These are phyloP conservation scores for Squalus acanthias DNA, from an alignment of 2,797 vertebrate genomes.

Conservation along the genomic window DNA sequence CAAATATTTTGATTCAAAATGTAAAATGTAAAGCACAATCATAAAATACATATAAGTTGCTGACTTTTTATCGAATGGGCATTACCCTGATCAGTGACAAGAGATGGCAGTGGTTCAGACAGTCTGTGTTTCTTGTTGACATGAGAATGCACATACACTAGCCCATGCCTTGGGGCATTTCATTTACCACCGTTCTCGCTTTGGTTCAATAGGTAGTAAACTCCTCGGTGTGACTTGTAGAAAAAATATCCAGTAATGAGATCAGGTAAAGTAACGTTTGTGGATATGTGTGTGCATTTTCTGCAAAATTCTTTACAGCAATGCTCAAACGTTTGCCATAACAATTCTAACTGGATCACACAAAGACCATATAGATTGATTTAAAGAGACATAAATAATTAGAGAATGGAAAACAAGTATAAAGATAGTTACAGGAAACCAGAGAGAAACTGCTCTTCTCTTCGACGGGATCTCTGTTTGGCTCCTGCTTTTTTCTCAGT, in stretches of 20 bases:
- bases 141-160: background rate
- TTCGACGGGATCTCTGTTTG: too few relatives aligned
- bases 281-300: background rate
- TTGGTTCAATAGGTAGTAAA: background rate
- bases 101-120: background rate
- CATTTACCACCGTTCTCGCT: background rate
- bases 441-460: too few relatives aligned
- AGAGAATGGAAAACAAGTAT: background rate
- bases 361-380: background rate
- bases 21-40: background rate
- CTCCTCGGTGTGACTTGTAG: background rate
- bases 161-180: background rate
- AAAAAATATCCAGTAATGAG: background rate
- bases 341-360: background rate
- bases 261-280: background rate
- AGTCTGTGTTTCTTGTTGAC: background rate
- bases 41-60: background rate
- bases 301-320: background rate
- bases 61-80: background rate
- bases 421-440: background rate
- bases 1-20: background rate
- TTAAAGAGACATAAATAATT: background rate
- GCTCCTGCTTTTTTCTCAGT: too few relatives aligned
- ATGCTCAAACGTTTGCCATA: background rate
- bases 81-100: background rate